Evolutionary conservation across 1,140 invertebrate species (phyloP).

Genomic region (Andrena cerasifolii): DNA sequence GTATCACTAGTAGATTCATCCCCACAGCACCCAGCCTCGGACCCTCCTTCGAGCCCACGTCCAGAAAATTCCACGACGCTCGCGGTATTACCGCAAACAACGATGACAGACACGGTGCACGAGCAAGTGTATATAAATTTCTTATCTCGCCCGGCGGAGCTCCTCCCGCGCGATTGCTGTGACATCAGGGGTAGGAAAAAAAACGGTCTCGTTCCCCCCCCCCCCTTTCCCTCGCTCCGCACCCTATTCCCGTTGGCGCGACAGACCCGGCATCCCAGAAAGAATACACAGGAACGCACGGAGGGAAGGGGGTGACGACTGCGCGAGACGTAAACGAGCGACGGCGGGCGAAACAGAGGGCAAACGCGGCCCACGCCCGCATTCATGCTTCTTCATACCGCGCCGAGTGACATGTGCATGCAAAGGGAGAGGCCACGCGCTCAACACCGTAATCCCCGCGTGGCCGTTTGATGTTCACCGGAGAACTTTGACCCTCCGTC

Average conservation of each 20-base stretch:
- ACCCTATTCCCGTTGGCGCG: conserved; percentile 41
- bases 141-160: conserved; percentile 6
- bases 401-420: conserved; percentile 68
- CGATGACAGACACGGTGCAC: neutral
- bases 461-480: conserved; percentile 70
- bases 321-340: conserved; percentile 61
- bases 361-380: conserved; percentile 48
- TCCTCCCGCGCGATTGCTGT: conserved; percentile 5
- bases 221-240: neutral
- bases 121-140: conserved; percentile 40
- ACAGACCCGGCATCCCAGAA: conserved; percentile 22
- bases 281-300: conserved; percentile 38
- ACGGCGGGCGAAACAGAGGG: conserved; percentile 31
- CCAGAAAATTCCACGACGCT: too few species aligned
- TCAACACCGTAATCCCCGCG: conserved; percentile 61
- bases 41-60: too few species aligned
- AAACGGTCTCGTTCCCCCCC: conserved; percentile 14
- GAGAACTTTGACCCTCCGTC: conserved; percentile 55
- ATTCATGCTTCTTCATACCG: conserved; percentile 64
- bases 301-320: conserved; percentile 15
- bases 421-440: conserved; percentile 47
- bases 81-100: too few species aligned
- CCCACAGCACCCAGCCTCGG: too few species aligned
- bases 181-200: neutral
- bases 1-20: too few species aligned